A percentile compares a stretch with the other conserved stretches of the same genome.
Conservation (phyloP, 1,140 invertebrate species). For the Pararge aegeria region DNA sequence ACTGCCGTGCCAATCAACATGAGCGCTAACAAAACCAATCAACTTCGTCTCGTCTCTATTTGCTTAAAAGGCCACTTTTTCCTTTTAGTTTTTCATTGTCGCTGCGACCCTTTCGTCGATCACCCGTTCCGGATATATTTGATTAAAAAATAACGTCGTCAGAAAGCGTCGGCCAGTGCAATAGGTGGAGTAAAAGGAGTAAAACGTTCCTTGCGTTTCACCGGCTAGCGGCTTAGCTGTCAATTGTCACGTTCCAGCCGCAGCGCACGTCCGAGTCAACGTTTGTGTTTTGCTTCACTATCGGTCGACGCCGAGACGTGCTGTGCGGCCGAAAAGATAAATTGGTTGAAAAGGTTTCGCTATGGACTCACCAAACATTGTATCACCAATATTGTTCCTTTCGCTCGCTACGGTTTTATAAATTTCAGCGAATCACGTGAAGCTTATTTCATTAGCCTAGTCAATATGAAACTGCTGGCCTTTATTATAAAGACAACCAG, state of each 20-base stretch:
- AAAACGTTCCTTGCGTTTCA: constrained; percentile 58
- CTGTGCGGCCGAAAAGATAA: constrained; percentile 33
- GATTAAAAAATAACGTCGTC: constrained; percentile 81
- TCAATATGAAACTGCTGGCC: too few relatives aligned
- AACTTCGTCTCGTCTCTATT: constrained; percentile 78
- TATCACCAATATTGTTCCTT: not conserved
- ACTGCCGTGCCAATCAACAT: constrained; percentile 76
- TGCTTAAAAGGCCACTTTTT: constrained; percentile 76
- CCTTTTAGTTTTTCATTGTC: constrained; percentile 75
- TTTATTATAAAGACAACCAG: too few relatives aligned
- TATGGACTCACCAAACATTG: not conserved
- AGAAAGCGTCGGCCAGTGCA: constrained; percentile 64
- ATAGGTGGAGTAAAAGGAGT: constrained; percentile 63
- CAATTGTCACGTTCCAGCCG: constrained; percentile 71
- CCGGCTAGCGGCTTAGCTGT: constrained; percentile 65
- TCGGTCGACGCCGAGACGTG: constrained; percentile 48
- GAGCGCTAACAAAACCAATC: constrained; percentile 79
- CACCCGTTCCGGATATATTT: constrained; percentile 79
- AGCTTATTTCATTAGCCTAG: too few relatives aligned
- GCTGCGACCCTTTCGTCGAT: constrained; percentile 77
- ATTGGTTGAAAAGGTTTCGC: constrained; percentile 17
- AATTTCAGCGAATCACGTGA: too few relatives aligned
- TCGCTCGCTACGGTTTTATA: too few relatives aligned
- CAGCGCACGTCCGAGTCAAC: constrained; percentile 42
- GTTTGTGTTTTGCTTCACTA: constrained; percentile 70